phyloP scores from a whole-genome alignment of 2,113 vertebrate genomes.

The Struthio camelus region DNA sequence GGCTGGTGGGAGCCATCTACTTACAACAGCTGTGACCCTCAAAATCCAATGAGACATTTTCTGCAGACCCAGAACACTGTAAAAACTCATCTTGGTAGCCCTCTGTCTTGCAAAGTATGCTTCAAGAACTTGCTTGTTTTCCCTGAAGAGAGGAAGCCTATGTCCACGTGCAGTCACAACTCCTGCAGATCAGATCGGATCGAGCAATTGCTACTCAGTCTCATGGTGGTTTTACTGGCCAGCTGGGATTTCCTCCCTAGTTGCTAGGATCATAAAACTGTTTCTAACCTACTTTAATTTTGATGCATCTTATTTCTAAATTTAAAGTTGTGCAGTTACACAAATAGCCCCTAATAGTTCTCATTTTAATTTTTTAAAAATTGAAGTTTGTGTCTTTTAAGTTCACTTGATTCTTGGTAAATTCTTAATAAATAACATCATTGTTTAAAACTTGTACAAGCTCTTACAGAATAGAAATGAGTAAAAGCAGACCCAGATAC shows the following conservation, averaged over 20 bases:
- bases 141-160: not conserved
- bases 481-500: not conserved
- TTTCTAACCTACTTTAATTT: not conserved
- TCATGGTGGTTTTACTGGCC: not conserved
- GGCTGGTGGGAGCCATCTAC: not conserved
- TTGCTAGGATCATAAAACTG: not conserved
- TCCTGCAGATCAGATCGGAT: not conserved
- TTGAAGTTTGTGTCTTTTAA: not conserved
- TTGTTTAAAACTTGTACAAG: no score
- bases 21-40: not conserved
- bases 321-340: not conserved
- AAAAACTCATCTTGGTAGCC: not conserved
- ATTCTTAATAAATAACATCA: not conserved
- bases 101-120: not conserved
- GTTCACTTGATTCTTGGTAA: not conserved
- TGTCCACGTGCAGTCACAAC: rapidly evolving
- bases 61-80: not conserved
- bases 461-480: not conserved
- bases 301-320: not conserved
- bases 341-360: not conserved
- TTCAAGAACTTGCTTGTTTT: not conserved
- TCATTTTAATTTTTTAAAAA: not conserved
- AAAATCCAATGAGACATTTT: not conserved
- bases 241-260: not conserved
- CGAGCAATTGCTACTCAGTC: not conserved